These are phyloP conservation scores for Caiman crocodilus DNA, from an alignment of 2,797 vertebrate genomes.

Conservation along the genomic window DNA sequence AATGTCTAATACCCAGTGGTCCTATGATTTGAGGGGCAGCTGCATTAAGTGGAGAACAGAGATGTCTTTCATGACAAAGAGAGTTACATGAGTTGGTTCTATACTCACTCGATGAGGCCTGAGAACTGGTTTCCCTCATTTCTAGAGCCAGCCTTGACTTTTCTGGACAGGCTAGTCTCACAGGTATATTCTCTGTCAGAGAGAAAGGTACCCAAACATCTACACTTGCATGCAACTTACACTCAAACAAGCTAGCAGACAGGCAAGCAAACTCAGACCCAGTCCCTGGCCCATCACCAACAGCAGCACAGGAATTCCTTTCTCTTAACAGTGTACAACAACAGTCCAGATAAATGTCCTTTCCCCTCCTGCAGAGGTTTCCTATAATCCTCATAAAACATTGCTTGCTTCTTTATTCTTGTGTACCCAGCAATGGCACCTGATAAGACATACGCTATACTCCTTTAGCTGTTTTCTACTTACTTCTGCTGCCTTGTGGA, in stretches of 20 bases:
- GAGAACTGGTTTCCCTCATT: constrained; percentile 17
- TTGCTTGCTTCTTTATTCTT: neutral
- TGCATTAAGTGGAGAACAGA: constrained; percentile 60
- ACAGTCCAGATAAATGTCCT: constrained; percentile 14
- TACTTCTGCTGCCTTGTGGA: neutral
- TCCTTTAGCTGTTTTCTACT: constrained; percentile 35
- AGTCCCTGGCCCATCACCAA: neutral
- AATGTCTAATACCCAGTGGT: constrained; percentile 31
- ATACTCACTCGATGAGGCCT: constrained; percentile 4
- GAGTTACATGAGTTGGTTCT: constrained; percentile 54
- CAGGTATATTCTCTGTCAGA: neutral
- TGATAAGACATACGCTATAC: neutral
- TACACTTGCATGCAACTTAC: neutral
- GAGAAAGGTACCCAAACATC: neutral
- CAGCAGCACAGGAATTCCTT: neutral
- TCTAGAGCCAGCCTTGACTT: constrained; percentile 34
- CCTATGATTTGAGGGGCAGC: neutral
- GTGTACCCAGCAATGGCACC: neutral
- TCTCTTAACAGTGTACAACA: neutral
- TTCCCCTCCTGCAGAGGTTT: neutral
- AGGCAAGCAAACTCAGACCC: fast-evolving
- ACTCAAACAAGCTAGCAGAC: neutral
- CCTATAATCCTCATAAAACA: constrained; percentile 24
- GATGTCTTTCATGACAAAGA: constrained; percentile 39
- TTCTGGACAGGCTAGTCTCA: neutral